These are phyloP conservation scores for Montipora efflorescens DNA, from an alignment of 64 coral and sea anemone genomes.

Conservation along the genomic window DNA sequence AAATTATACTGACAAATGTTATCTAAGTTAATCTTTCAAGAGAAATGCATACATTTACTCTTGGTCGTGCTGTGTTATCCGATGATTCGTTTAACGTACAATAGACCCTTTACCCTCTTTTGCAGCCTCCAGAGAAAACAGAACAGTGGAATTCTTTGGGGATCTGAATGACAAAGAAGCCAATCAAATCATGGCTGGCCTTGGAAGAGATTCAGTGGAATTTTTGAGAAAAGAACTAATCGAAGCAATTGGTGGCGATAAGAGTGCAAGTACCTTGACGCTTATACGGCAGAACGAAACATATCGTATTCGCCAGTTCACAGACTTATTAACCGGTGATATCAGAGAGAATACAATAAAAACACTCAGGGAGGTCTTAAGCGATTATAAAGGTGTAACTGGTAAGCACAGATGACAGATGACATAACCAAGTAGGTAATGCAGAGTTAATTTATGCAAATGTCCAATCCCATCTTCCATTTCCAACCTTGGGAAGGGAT, in stretches of 20 bases:
- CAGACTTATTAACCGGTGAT: background rate
- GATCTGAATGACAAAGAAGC: background rate
- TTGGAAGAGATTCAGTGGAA: background rate
- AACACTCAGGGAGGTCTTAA: background rate
- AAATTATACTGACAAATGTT: too few species aligned
- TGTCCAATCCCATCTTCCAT: too few species aligned
- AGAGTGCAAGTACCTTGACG: background rate
- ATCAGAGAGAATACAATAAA: conserved; percentile 26
- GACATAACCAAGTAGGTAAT: too few species aligned
- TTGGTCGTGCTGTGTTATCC: too few species aligned
- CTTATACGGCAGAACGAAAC: background rate
- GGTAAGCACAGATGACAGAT: background rate
- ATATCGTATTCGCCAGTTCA: conserved; percentile 1
- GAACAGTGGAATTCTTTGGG: background rate
- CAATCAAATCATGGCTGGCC: background rate
- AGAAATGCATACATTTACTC: too few species aligned
- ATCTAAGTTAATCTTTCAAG: too few species aligned
- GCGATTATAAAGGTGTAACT: background rate
- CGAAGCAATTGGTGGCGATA: background rate
- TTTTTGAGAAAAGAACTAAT: background rate
- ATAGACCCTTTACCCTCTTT: background rate
- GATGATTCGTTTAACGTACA: background rate
- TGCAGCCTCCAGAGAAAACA: background rate
- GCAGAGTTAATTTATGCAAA: too few species aligned
- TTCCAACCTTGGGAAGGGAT: too few species aligned